phyloP scores from a whole-genome alignment of 2,113 vertebrate species.

The Urocolius indicus region DNA sequence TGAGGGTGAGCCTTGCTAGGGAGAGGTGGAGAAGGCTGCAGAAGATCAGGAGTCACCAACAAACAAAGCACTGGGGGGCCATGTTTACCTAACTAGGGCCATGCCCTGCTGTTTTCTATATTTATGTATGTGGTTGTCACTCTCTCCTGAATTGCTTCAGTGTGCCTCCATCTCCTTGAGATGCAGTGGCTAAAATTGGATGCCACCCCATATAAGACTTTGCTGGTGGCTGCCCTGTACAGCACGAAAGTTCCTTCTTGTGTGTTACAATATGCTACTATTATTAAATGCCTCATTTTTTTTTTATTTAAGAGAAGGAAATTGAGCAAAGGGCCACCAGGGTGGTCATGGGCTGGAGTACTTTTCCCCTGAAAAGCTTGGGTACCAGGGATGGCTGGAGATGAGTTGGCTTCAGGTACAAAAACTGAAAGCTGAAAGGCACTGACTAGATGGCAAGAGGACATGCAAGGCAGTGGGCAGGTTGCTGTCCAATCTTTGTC shows the following conservation, averaged over 20 bases:
- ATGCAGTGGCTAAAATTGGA: neutral
- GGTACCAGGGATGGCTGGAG: neutral
- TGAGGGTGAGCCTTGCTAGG: neutral
- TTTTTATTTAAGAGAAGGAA: neutral
- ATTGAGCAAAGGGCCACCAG: neutral
- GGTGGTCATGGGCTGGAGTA: neutral
- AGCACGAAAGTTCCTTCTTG: neutral
- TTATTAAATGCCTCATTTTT: neutral
- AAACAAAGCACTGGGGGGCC: neutral
- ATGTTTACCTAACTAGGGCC: neutral
- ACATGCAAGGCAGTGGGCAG: neutral
- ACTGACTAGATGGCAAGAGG: neutral
- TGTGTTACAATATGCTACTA: neutral
- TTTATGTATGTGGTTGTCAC: neutral
- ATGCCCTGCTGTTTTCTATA: neutral
- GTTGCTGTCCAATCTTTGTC: neutral
- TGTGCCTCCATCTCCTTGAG: neutral
- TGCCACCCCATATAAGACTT: fast-evolving
- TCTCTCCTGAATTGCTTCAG: neutral
- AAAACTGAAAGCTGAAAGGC: neutral
- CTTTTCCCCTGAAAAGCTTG: neutral
- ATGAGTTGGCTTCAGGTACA: neutral
- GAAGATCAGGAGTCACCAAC: neutral
- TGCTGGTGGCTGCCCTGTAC: neutral
- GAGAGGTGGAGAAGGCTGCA: neutral